A percentile compares a stretch with the other conserved stretches of the same genome.
phyloP scores from a whole-genome alignment of 2,113 vertebrate genomes.

The Scatophagus argus region DNA sequence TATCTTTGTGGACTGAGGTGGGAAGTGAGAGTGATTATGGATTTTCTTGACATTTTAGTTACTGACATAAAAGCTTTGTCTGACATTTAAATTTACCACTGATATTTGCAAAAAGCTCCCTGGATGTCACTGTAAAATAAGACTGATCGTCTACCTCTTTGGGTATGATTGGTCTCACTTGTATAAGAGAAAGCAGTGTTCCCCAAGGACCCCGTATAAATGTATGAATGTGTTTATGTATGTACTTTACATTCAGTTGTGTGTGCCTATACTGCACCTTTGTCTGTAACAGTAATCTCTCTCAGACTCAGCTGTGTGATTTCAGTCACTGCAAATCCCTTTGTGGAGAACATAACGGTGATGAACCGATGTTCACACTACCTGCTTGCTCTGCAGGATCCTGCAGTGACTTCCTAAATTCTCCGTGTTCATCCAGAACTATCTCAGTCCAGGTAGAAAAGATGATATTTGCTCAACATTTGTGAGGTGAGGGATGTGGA shows the following conservation, averaged over 20 bases:
- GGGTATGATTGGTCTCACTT: not conserved
- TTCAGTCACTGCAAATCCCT: not conserved
- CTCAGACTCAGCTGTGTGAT: not conserved
- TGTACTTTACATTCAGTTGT: no score
- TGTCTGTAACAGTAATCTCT: not conserved
- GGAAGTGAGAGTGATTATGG: not conserved
- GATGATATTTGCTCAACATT: constrained; percentile 30
- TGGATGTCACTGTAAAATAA: constrained; percentile 10
- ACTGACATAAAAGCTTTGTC: constrained; percentile 48
- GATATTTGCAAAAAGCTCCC: constrained; percentile 40
- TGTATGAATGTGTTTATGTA: not conserved
- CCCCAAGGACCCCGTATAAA: not conserved
- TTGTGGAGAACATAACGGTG: constrained; percentile 2
- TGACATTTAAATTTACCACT: constrained; percentile 63
- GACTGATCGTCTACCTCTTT: constrained; percentile 27
- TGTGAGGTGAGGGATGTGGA: not conserved
- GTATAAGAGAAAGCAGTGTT: not conserved
- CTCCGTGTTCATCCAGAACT: not conserved
- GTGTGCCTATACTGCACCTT: no score
- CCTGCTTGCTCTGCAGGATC: not conserved
- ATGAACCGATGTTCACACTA: constrained; percentile 11
- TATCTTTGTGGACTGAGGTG: not conserved
- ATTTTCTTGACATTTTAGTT: constrained; percentile 59
- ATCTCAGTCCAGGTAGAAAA: not conserved
- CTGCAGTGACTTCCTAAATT: constrained; percentile 9